Evolutionary conservation across 2,797 vertebrate genomes (phyloP).

Genomic region (Hyperoplus lanceolatus): DNA sequence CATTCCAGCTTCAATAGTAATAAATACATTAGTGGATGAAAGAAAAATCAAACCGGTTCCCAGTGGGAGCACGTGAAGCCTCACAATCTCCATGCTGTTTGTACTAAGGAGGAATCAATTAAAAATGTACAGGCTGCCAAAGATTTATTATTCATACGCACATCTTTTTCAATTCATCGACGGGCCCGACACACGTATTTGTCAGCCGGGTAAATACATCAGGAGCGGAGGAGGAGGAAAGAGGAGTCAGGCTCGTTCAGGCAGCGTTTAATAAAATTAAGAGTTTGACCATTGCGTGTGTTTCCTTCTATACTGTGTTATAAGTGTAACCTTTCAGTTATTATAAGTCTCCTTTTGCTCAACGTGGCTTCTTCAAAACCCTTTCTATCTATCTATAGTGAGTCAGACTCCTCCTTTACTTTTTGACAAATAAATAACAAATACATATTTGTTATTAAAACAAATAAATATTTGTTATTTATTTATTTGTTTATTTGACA

Average conservation of each 20-base stretch:
- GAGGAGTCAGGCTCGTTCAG: neutral
- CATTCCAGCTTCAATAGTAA: constrained; percentile 72
- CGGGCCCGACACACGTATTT: constrained; percentile 59
- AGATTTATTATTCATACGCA: constrained; percentile 85
- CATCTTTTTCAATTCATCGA: constrained; percentile 66
- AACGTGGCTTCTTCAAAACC: constrained; percentile 22
- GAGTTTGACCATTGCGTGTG: neutral
- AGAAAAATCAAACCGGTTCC: constrained; percentile 73
- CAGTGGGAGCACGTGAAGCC: constrained; percentile 64
- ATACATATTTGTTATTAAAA: too few relatives aligned
- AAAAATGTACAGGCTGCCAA: constrained; percentile 83
- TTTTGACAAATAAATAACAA: constrained; percentile 22
- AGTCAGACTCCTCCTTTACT: constrained; percentile 25
- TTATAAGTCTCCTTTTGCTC: constrained; percentile 26
- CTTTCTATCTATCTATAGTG: neutral
- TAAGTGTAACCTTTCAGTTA: constrained; percentile 26
- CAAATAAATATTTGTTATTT: too few relatives aligned
- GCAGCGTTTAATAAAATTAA: neutral
- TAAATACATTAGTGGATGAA: constrained; percentile 81
- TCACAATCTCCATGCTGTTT: constrained; percentile 83
- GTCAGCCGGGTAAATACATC: constrained; percentile 65
- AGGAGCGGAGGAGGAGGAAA: constrained; percentile 15
- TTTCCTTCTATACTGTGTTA: neutral
- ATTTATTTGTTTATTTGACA: too few relatives aligned
- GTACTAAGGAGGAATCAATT: constrained; percentile 84